A percentile compares a stretch with the other conserved stretches of the same genome.
Conservation (phyloP, 2,797 vertebrate species). For the Lithobates sylvaticus region DNA sequence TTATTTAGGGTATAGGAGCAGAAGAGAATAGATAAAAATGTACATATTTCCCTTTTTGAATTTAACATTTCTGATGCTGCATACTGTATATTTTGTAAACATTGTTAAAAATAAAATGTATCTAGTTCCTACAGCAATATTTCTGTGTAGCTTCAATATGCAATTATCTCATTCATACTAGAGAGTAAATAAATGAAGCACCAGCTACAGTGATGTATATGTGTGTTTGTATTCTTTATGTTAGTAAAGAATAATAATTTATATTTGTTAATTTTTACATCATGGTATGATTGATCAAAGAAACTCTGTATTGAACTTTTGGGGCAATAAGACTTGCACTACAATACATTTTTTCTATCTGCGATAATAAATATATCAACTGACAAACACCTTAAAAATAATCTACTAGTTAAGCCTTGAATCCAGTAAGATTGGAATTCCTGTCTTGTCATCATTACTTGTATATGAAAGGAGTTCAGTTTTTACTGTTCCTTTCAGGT, state of each 20-base stretch:
- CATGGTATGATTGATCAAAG: neutral
- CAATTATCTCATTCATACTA: neutral
- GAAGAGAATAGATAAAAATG: too few species aligned
- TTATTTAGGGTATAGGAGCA: too few species aligned
- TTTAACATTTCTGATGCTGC: too few species aligned
- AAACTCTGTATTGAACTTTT: neutral
- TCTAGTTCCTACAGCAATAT: neutral
- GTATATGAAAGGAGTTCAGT: neutral
- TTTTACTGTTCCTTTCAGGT: neutral
- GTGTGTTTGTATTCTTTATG: neutral
- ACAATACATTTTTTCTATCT: neutral
- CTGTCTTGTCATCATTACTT: neutral
- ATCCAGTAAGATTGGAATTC: neutral
- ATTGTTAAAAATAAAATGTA: neutral
- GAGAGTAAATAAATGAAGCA: neutral
- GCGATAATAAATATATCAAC: neutral
- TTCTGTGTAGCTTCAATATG: too few species aligned
- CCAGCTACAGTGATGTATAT: neutral
- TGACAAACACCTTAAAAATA: neutral
- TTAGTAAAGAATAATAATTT: neutral
- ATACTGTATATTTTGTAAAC: too few species aligned
- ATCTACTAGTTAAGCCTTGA: neutral
- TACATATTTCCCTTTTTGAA: too few species aligned
- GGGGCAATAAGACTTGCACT: neutral
- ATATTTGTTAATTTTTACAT: too few species aligned